Evolutionary conservation across 2,113 vertebrate genomes (phyloP).

Genomic region (Datnioides undecimradiatus): DNA sequence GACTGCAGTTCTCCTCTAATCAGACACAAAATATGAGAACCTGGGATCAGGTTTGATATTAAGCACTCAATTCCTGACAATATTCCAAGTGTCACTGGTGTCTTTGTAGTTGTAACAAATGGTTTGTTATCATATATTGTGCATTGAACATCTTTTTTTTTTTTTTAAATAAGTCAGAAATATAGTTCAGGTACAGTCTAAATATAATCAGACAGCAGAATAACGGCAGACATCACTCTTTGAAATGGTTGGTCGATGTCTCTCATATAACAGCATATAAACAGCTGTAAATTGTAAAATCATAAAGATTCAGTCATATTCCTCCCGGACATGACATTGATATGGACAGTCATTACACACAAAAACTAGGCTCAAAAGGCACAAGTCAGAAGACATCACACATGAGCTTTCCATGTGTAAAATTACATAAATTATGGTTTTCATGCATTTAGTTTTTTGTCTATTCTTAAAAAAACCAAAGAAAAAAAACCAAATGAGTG

Average conservation of each 20-base stretch:
- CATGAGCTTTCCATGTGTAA: too few relatives aligned
- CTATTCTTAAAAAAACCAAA: too few relatives aligned
- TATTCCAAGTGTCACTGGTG: too few relatives aligned
- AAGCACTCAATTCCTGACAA: background rate
- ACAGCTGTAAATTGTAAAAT: background rate
- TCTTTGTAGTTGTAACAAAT: too few relatives aligned
- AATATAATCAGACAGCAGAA: background rate
- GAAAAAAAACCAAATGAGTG: background rate
- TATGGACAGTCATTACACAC: too few relatives aligned
- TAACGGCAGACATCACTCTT: background rate
- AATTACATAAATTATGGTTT: background rate
- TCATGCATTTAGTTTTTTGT: background rate
- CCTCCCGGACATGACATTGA: too few relatives aligned
- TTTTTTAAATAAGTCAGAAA: background rate
- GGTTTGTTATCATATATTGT: background rate
- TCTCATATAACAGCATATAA: background rate
- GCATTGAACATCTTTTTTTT: too few relatives aligned
- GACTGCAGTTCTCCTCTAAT: background rate
- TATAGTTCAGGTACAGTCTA: background rate
- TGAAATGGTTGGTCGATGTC: background rate
- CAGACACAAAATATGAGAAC: background rate
- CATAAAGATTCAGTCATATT: background rate
- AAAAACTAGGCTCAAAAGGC: too few relatives aligned
- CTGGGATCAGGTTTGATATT: background rate
- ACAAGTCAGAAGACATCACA: too few relatives aligned